phyloP scores from a whole-genome alignment of 2,888 invertebrate species.

The Eupithecia subfuscata region DNA sequence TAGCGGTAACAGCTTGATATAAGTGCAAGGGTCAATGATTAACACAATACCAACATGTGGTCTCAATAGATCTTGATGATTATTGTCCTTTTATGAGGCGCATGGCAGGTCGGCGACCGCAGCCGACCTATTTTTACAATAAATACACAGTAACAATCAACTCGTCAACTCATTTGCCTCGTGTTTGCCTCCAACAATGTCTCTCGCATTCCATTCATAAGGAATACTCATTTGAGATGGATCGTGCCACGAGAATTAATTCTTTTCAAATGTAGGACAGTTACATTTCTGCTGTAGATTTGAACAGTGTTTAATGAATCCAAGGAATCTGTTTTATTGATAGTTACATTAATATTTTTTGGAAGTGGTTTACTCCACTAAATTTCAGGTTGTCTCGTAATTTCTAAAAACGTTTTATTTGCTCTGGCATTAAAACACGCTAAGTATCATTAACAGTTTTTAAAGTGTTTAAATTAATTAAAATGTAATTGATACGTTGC shows the following conservation, averaged over 20 bases:
- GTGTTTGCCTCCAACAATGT: conserved; percentile 58
- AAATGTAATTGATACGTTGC: conserved; percentile 24
- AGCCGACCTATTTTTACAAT: conserved; percentile 73
- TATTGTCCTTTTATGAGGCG: conserved; percentile 44
- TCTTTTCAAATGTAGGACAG: conserved; percentile 48
- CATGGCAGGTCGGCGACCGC: conserved; percentile 67
- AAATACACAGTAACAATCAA: conserved; percentile 70
- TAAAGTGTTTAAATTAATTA: conserved; percentile 21
- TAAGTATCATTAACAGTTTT: conserved; percentile 15
- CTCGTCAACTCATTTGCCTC: conserved; percentile 64
- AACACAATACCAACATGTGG: conserved; percentile 25
- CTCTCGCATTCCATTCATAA: conserved; percentile 62
- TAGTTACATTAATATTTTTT: background rate
- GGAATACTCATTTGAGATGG: conserved; percentile 53
- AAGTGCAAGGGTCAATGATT: conserved; percentile 4
- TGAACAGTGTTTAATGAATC: background rate
- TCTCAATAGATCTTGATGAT: conserved; percentile 23
- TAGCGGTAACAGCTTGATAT: background rate
- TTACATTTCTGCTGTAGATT: conserved; percentile 18
- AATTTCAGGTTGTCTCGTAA: background rate
- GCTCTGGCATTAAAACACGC: background rate
- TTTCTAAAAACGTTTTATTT: background rate
- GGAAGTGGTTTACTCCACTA: background rate
- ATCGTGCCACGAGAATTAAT: conserved; percentile 49
- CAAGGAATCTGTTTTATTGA: background rate